These are phyloP conservation scores for Martes flavigula DNA, from an alignment of 2,797 vertebrate genomes.

Conservation along the genomic window DNA sequence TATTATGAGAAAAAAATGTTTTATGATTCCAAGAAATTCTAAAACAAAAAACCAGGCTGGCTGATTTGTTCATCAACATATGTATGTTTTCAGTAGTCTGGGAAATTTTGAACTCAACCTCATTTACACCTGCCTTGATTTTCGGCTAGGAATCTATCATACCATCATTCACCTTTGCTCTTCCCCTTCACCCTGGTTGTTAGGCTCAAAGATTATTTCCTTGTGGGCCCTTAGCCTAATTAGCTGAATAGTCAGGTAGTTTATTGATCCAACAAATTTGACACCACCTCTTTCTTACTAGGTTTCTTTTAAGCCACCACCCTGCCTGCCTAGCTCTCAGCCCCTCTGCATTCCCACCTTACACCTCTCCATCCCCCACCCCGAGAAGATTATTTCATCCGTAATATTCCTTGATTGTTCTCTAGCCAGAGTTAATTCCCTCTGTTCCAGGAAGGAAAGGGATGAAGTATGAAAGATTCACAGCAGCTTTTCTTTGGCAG, in stretches of 20 bases:
- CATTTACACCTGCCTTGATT: conserved; percentile 48
- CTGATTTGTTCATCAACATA: neutral
- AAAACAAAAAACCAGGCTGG: neutral
- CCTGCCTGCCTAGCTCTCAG: neutral
- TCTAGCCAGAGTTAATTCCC: neutral
- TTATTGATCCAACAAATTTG: conserved; percentile 66
- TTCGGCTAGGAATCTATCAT: conserved; percentile 32
- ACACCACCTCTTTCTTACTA: conserved; percentile 44
- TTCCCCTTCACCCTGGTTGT: neutral
- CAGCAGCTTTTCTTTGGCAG: neutral
- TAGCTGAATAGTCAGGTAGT: conserved; percentile 70
- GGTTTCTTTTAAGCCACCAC: neutral
- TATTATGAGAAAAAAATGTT: neutral
- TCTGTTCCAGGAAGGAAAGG: neutral
- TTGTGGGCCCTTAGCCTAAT: conserved; percentile 62
- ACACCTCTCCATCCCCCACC: neutral
- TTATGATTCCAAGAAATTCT: conserved; percentile 18
- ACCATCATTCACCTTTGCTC: conserved; percentile 10
- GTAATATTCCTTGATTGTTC: neutral
- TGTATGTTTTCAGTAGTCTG: neutral
- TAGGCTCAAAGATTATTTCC: conserved; percentile 16
- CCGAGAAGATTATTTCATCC: neutral
- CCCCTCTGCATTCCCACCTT: neutral
- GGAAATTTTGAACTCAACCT: conserved; percentile 46
- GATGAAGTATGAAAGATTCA: neutral